These are phyloP conservation scores for Panopea generosa DNA, from an alignment of 2,888 invertebrate genomes.

Conservation along the genomic window DNA sequence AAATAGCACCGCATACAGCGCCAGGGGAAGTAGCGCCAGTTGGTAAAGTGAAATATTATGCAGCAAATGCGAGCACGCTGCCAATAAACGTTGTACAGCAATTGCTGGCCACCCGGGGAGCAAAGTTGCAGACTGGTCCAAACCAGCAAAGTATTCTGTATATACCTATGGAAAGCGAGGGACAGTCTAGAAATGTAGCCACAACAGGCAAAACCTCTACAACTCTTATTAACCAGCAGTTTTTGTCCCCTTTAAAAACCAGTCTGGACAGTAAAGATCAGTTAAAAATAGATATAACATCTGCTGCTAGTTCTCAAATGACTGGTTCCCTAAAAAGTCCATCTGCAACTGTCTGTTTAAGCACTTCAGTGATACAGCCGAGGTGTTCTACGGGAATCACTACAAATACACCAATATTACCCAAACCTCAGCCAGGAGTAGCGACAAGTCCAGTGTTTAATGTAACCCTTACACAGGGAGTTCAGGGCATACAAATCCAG, in stretches of 20 bases:
- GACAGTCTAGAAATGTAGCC: slow-evolving; percentile 37
- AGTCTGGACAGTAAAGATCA: neutral
- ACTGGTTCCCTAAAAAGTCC: too few relatives aligned
- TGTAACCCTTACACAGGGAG: too few relatives aligned
- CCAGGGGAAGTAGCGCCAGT: slow-evolving; percentile 8
- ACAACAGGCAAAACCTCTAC: neutral
- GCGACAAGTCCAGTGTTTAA: slow-evolving; percentile 3
- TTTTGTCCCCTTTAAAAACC: slow-evolving; percentile 9
- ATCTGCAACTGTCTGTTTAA: too few relatives aligned
- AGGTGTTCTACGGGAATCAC: neutral
- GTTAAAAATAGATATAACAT: too few relatives aligned
- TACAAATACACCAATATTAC: slow-evolving; percentile 38
- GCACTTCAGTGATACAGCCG: too few relatives aligned
- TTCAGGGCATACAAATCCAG: too few relatives aligned
- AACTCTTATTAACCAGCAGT: slow-evolving; percentile 12
- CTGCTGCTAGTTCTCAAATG: too few relatives aligned
- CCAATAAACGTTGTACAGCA: slow-evolving; percentile 77
- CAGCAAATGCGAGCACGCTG: slow-evolving; percentile 69
- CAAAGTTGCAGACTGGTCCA: slow-evolving; percentile 69
- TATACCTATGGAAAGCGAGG: slow-evolving; percentile 61
- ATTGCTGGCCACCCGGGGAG: slow-evolving; percentile 74
- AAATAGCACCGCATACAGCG: slow-evolving; percentile 52
- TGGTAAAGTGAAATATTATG: slow-evolving; percentile 63
- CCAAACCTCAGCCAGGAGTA: slow-evolving; percentile 40
- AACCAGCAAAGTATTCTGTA: slow-evolving; percentile 60